Evolutionary conservation across 2,797 vertebrate species (phyloP).

Genomic region (Eremophila alpestris): DNA sequence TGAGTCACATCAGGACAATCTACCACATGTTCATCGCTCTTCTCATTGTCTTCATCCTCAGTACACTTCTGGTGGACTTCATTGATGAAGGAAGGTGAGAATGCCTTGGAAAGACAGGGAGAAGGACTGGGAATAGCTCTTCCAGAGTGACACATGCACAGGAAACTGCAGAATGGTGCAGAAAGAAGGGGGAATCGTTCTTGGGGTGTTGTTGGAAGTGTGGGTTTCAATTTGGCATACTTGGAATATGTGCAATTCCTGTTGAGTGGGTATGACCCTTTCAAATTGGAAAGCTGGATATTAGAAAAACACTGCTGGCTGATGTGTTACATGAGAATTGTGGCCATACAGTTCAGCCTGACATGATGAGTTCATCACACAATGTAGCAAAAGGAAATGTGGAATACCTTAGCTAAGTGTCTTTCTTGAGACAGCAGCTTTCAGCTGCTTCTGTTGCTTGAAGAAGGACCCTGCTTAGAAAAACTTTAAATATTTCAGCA

Average conservation of each 20-base stretch:
- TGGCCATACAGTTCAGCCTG: not conserved
- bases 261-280: not conserved
- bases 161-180: not conserved
- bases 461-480: not conserved
- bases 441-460: not conserved
- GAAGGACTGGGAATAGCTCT: not conserved
- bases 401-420: not conserved
- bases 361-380: not conserved
- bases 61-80: conserved; percentile 91
- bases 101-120: not conserved
- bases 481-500: not conserved
- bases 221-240: not conserved
- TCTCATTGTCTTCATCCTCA: conserved; percentile 95
- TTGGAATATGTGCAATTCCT: not conserved
- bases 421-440: not conserved
- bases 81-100: conserved; percentile 95
- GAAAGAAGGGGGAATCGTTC: not conserved
- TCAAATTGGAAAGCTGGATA: not conserved
- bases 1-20: conserved; percentile 97
- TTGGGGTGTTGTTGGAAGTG: not conserved
- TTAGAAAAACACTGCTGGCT: not conserved
- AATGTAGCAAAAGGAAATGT: not conserved
- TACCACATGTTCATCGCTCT: conserved; percentile 99
- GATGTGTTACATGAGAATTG: not conserved
- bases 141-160: not conserved